phyloP scores from a whole-genome alignment of 2,797 vertebrate species.

The Eleutherodactylus coqui region DNA sequence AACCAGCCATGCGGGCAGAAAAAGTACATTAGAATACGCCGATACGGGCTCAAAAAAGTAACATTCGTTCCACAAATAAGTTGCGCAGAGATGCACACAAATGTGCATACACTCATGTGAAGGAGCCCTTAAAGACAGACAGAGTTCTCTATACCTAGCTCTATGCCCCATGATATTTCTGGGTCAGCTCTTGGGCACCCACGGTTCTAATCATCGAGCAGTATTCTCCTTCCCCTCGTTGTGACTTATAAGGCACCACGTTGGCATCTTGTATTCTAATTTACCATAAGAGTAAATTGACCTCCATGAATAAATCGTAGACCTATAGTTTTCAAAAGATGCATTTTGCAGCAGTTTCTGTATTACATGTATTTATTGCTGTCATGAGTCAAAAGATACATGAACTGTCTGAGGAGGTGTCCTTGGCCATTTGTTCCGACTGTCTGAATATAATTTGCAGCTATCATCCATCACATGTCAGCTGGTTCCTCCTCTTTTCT shows the following conservation, averaged over 20 bases:
- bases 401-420: slow-evolving; percentile 49
- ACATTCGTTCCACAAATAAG: too few relatives aligned
- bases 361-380: slow-evolving; percentile 54
- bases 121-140: too few relatives aligned
- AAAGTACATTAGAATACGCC: too few relatives aligned
- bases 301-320: slow-evolving; percentile 8
- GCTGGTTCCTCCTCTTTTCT: slow-evolving; percentile 11
- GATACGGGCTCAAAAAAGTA: too few relatives aligned
- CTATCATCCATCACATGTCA: slow-evolving; percentile 53
- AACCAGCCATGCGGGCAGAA: too few relatives aligned
- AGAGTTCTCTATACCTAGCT: too few relatives aligned
- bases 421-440: slow-evolving; percentile 59
- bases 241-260: neutral
- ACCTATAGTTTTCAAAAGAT: neutral
- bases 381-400: slow-evolving; percentile 56
- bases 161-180: neutral
- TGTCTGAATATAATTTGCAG: slow-evolving; percentile 49
- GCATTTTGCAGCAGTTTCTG: slow-evolving; percentile 31
- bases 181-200: neutral
- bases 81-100: too few relatives aligned
- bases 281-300: slow-evolving; percentile 23
- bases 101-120: too few relatives aligned
- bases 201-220: neutral
- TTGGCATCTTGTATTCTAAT: slow-evolving; percentile 12
- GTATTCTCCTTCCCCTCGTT: neutral